phyloP scores from a whole-genome alignment of 2,888 invertebrate genomes.

The Heliconius aoede region DNA sequence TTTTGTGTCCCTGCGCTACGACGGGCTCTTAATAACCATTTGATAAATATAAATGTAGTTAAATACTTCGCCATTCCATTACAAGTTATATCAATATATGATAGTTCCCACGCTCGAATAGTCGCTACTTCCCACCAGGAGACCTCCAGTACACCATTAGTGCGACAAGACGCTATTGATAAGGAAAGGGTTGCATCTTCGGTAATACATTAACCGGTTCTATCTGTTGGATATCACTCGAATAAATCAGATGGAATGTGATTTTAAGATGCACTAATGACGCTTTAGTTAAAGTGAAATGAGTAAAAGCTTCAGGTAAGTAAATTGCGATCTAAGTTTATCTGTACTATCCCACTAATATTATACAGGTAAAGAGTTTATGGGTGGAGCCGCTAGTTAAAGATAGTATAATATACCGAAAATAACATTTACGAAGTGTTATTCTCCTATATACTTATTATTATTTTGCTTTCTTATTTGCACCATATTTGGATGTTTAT shows the following conservation, averaged over 20 bases:
- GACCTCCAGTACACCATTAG: constrained; percentile 41
- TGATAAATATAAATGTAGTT: background rate
- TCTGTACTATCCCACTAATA: background rate
- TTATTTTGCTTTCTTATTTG: background rate
- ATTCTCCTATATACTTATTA: background rate
- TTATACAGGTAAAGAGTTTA: background rate
- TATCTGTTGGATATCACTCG: constrained; percentile 18
- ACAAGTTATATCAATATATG: constrained; percentile 26
- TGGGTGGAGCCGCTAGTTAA: background rate
- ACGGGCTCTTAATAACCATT: background rate
- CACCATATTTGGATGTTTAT: background rate
- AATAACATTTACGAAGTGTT: background rate
- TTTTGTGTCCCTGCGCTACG: background rate
- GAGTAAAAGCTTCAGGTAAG: constrained; percentile 7
- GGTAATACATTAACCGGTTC: constrained; percentile 30
- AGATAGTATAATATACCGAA: background rate
- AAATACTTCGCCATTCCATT: constrained; percentile 32
- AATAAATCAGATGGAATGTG: constrained; percentile 26
- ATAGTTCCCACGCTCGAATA: constrained; percentile 35
- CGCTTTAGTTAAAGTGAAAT: background rate
- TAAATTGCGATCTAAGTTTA: background rate
- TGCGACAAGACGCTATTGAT: constrained; percentile 34
- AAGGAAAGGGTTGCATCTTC: constrained; percentile 36
- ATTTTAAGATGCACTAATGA: constrained; percentile 27
- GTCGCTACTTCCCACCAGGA: constrained; percentile 32